Evolutionary conservation across 2,113 vertebrate genomes (phyloP).

Genomic region (Ovibos moschatus): DNA sequence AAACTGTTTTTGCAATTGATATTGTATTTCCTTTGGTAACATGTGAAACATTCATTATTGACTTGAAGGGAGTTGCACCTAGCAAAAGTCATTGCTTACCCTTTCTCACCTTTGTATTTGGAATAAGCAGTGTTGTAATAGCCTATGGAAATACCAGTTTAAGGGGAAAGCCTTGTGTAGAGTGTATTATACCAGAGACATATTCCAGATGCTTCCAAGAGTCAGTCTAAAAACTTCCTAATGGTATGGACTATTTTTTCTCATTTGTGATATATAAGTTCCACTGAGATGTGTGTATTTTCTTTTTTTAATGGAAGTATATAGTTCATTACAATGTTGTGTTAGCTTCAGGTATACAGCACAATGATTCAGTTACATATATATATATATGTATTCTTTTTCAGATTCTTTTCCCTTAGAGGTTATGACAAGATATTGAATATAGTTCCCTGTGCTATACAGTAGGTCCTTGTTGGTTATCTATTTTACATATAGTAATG

Average conservation of each 20-base stretch:
- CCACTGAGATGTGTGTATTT: conserved; percentile 77
- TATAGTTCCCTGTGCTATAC: background rate
- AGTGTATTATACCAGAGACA: background rate
- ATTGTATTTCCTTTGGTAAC: background rate
- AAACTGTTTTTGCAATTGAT: conserved; percentile 21
- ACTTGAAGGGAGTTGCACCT: background rate
- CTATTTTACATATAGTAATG: background rate
- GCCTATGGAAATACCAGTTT: background rate
- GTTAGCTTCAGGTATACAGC: background rate
- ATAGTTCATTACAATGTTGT: background rate
- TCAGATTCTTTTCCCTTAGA: background rate
- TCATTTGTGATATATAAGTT: conserved; percentile 70
- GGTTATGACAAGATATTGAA: background rate
- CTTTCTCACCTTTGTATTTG: background rate
- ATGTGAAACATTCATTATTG: background rate
- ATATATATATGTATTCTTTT: background rate
- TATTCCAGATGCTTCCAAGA: background rate
- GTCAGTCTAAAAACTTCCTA: conserved; percentile 54
- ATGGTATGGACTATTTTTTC: conserved; percentile 44
- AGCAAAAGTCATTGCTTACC: background rate
- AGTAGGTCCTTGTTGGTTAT: background rate
- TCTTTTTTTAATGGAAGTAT: conserved; percentile 55
- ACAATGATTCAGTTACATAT: background rate
- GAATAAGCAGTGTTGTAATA: background rate
- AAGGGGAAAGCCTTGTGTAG: background rate